Conservation (phyloP, 2,113 vertebrate genomes). For the Passer montanus region DNA sequence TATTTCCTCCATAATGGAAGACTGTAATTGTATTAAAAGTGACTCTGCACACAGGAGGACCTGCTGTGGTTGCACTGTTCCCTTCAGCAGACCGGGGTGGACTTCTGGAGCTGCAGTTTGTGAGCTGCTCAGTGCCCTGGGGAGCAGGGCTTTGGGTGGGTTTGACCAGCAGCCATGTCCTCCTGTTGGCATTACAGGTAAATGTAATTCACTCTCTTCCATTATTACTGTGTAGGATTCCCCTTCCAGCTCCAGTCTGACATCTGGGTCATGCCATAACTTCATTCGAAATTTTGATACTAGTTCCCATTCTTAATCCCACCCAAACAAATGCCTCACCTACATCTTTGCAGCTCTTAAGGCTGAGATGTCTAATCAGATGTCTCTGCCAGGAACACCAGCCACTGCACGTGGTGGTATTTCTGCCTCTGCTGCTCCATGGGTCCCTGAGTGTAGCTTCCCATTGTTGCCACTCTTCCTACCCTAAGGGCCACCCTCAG, state of each 20-base stretch:
- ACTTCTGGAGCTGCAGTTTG: neutral
- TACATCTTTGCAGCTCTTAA: neutral
- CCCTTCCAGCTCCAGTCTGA: neutral
- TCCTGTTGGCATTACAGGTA: neutral
- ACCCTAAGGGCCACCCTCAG: neutral
- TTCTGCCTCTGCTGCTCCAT: neutral
- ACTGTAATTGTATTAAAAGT: conserved; percentile 37
- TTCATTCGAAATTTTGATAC: neutral
- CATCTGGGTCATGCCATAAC: neutral
- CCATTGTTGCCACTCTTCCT: neutral
- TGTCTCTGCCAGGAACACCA: neutral
- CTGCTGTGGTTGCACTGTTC: neutral
- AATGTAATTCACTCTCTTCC: neutral
- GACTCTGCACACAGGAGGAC: neutral
- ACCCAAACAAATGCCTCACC: neutral
- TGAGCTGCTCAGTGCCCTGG: neutral
- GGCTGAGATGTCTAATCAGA: neutral
- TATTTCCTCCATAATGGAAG: conserved; percentile 51
- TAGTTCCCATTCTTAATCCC: neutral
- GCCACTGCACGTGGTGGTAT: neutral
- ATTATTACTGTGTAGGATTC: neutral
- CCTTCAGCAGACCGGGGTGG: rapidly evolving
- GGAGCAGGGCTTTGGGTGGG: neutral
- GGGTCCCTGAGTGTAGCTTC: rapidly evolving
- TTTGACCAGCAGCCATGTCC: neutral